phyloP scores from a whole-genome alignment of 2,797 vertebrate species.

The Lateolabrax maculatus region DNA sequence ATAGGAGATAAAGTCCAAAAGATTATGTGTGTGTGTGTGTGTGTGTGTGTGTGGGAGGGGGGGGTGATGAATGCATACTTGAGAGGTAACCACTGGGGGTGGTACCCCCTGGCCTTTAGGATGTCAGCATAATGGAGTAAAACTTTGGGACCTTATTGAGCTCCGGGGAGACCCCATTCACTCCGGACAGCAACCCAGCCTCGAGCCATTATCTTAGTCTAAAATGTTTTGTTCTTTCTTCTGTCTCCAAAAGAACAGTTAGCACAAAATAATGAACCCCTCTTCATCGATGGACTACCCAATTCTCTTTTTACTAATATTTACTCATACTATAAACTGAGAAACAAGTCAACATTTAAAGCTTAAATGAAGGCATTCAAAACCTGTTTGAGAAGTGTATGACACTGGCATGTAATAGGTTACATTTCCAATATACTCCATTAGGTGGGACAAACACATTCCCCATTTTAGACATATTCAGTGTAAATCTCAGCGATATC shows the following conservation, averaged over 20 bases:
- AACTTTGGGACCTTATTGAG: constrained; percentile 93
- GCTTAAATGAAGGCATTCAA: neutral
- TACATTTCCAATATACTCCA: neutral
- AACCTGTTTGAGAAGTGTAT: neutral
- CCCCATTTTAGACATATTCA: neutral
- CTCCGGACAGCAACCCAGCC: constrained; percentile 56
- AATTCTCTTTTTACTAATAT: constrained; percentile 48
- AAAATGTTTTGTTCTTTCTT: constrained; percentile 77
- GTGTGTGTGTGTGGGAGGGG: constrained; percentile 81
- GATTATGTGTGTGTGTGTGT: constrained; percentile 74
- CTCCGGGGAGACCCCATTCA: constrained; percentile 92
- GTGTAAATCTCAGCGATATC: neutral
- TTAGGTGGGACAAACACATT: neutral
- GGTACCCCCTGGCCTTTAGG: constrained; percentile 89
- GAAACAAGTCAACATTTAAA: neutral
- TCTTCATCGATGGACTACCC: constrained; percentile 68
- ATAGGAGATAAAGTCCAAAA: constrained; percentile 34
- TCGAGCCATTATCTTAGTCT: constrained; percentile 74
- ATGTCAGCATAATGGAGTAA: constrained; percentile 97
- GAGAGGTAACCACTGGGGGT: constrained; percentile 91
- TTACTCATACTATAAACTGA: constrained; percentile 30
- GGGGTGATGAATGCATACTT: constrained; percentile 91
- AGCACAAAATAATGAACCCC: constrained; percentile 79
- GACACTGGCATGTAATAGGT: neutral
- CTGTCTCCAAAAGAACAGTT: constrained; percentile 54